A percentile compares a stretch with the other conserved stretches of the same genome.
Evolutionary conservation across 2,113 vertebrate genomes (phyloP).

Genomic region (Emydura subglobosa): DNA sequence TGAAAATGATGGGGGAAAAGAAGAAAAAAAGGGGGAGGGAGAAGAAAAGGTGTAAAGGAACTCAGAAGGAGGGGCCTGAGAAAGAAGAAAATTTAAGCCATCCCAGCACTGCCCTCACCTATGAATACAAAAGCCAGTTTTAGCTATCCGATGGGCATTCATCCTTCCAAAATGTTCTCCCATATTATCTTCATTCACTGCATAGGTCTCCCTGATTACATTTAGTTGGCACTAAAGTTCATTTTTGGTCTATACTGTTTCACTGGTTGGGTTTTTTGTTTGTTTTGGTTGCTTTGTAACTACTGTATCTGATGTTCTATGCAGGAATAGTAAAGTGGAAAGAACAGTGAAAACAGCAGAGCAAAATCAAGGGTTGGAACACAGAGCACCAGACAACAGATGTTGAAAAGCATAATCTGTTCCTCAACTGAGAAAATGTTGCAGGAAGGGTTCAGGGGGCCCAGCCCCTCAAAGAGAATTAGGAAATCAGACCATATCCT

Average conservation of each 20-base stretch:
- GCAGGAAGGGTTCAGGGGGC: background rate
- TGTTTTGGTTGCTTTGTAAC: slow-evolving; percentile 21
- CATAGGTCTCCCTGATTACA: background rate
- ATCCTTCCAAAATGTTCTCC: background rate
- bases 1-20: background rate
- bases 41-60: background rate
- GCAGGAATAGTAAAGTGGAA: slow-evolving; percentile 39
- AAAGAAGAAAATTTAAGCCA: background rate
- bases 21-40: background rate
- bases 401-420: background rate
- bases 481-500: background rate
- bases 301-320: slow-evolving; percentile 48
- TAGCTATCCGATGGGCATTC: background rate
- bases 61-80: background rate
- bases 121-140: background rate
- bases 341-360: background rate
- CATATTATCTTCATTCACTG: accelerated
- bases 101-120: background rate
- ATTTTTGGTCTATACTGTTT: background rate
- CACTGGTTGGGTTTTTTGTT: slow-evolving; percentile 28
- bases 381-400: background rate
- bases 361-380: background rate
- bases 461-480: background rate
- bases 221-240: background rate
- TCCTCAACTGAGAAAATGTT: background rate